Percentiles rank a stretch among this genome's conserved stretches.
Conservation (phyloP, 2,888 invertebrate species). For the Erynnis tages region DNA sequence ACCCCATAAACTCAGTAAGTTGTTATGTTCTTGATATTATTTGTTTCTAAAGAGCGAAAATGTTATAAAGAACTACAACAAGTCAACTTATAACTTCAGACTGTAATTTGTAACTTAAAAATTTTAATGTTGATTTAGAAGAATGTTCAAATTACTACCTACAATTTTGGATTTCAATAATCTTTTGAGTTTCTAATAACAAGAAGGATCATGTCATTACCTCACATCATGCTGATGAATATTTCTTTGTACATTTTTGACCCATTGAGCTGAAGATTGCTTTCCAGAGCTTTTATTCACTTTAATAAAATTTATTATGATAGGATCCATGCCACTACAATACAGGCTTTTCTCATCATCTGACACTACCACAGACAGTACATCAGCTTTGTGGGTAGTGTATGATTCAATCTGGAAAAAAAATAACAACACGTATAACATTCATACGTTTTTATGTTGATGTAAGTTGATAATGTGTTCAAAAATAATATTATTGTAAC, state of each 20-base stretch:
- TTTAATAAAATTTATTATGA: constrained; percentile 87
- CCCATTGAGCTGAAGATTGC: constrained; percentile 86
- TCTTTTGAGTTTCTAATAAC: not conserved
- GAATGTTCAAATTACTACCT: too few species aligned
- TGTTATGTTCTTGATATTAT: too few species aligned
- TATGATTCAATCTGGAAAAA: constrained; percentile 84
- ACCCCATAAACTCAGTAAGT: too few species aligned
- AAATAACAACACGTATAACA: not conserved
- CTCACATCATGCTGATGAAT: constrained; percentile 94
- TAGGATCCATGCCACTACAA: constrained; percentile 92
- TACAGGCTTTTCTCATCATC: constrained; percentile 86
- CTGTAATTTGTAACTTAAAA: too few species aligned
- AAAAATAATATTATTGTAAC: too few species aligned
- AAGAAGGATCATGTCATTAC: constrained; percentile 39
- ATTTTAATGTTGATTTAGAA: too few species aligned
- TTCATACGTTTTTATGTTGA: not conserved
- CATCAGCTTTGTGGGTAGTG: constrained; percentile 90
- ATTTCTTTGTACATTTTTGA: constrained; percentile 88
- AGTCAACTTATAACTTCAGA: too few species aligned
- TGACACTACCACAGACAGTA: constrained; percentile 87
- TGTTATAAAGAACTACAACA: too few species aligned
- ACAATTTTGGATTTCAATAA: not conserved
- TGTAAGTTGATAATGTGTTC: too few species aligned
- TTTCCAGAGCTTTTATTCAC: constrained; percentile 79
- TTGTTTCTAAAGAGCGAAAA: too few species aligned